Base-by-base conservation (phyloP, 2,888 invertebrate genomes). In the Xanthorhoe spadicearia region DNA sequence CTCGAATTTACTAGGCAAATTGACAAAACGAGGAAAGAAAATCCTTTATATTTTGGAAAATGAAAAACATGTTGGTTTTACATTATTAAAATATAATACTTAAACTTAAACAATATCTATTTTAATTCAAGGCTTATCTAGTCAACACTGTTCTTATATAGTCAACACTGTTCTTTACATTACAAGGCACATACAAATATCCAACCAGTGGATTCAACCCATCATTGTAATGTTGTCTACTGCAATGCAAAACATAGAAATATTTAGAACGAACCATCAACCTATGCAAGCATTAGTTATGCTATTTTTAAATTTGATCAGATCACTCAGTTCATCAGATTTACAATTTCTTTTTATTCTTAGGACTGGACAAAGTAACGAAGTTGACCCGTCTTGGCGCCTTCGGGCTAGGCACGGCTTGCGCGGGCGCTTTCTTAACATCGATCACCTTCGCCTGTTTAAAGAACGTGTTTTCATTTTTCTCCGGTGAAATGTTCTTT, bases 311-410 rank as follows among this genome's bases (percentile, higher is more conserved):
- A n/a, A n/a, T n/a, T n/a, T n/a, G n/a, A n/a, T n/a, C 10, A 38
- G 35, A 2, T 10, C 15, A 23, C 6, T 38, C 43, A 4, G 7
- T 28, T 17, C 17, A 13, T 32, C 32, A 32, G 1, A 10, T 17
- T 3, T n/a, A 13, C 15, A 48, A 53, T 48, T 64, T 89, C 75
- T 94, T 95, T 80, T 95, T 96, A 77, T 94, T 95, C 84, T 96
- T 97, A 53, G 97, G 97, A 78, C 97, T 97, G 2, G 97, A 96
- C 46, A 97, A 86, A 0, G 97, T 97, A 23, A 96, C 96, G 63
- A 97, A 94, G 70, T 94, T 94, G 4, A 97, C 96, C 70, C 97
- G 87, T 17, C 96, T 84, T 0, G 96, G 96, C 0, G 94, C 94
- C 83, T 94, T 95, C 0, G 91, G 90, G 64, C 88, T 88, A 0